A percentile compares a stretch with the other conserved stretches of the same genome.
Evolutionary conservation across 1,140 invertebrate species (phyloP).

Genomic region (Eueides isabella): DNA sequence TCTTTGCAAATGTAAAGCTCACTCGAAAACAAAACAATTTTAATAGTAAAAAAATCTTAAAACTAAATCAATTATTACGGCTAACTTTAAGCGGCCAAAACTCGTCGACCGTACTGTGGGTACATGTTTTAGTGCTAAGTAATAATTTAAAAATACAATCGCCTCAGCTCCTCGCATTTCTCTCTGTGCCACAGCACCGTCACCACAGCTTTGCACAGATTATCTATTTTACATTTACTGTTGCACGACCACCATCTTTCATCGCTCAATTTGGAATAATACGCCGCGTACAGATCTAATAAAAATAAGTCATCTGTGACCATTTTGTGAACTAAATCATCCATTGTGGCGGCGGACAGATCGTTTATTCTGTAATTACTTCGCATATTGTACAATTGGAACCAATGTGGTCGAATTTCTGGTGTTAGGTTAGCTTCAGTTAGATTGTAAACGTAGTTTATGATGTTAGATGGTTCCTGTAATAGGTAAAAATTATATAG

Average conservation of each 20-base stretch:
- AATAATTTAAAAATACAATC: conserved; percentile 36
- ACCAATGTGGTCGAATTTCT: conserved; percentile 84
- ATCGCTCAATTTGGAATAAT: conserved; percentile 83
- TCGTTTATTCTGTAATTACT: conserved; percentile 83
- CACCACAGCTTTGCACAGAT: conserved; percentile 83
- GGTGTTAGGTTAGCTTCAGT: conserved; percentile 88
- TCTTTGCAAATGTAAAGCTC: too few species aligned
- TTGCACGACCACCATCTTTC: conserved; percentile 79
- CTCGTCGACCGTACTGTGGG: too few species aligned
- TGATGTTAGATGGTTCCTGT: conserved; percentile 86
- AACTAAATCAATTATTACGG: too few species aligned
- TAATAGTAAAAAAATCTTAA: too few species aligned
- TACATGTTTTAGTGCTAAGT: not conserved
- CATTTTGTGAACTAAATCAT: conserved; percentile 81
- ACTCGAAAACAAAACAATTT: too few species aligned
- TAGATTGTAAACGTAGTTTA: conserved; percentile 90
- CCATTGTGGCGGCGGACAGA: conserved; percentile 75
- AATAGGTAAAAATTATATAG: conserved; percentile 47
- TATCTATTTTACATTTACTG: conserved; percentile 82
- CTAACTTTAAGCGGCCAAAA: too few species aligned
- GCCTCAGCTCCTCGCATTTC: conserved; percentile 82
- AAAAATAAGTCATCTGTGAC: conserved; percentile 60
- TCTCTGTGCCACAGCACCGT: conserved; percentile 80
- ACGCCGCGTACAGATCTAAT: conserved; percentile 78
- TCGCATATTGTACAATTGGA: conserved; percentile 86